A percentile compares a stretch with the other conserved stretches of the same genome.
Evolutionary conservation across 2,888 invertebrate species (phyloP).

Genomic region (Ariolimax columbianus): DNA sequence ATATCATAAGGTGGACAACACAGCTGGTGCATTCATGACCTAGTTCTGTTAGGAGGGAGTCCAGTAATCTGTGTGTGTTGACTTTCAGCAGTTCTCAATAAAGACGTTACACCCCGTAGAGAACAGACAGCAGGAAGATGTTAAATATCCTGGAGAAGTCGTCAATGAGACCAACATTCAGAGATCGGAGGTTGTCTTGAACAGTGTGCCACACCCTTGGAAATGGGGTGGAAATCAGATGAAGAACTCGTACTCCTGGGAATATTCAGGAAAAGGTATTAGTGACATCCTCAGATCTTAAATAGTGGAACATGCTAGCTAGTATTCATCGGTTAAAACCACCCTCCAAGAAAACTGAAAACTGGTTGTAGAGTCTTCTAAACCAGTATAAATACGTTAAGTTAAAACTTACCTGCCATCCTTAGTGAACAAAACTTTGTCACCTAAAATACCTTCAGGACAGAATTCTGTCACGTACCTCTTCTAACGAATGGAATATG

Average conservation of each 20-base stretch:
- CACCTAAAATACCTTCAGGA: no score
- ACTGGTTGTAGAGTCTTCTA: no score
- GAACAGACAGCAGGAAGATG: conserved; percentile 85
- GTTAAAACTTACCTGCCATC: no score
- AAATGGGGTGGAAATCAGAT: conserved; percentile 94
- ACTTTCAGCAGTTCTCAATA: not conserved
- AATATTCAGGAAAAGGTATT: not conserved
- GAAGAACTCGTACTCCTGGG: conserved; percentile 92
- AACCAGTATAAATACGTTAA: no score
- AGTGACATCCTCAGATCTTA: no score
- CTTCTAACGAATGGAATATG: conserved; percentile 87
- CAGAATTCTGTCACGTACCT: conserved; percentile 57
- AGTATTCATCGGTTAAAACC: no score
- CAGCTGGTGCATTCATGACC: no score
- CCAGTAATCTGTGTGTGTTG: not conserved
- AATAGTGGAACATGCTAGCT: no score
- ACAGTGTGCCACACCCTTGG: conserved; percentile 93
- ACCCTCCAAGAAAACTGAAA: no score
- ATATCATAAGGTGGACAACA: no score
- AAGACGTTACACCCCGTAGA: not conserved
- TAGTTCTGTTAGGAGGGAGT: not conserved
- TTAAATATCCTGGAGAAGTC: conserved; percentile 93
- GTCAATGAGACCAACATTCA: conserved; percentile 89
- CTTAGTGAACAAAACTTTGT: no score
- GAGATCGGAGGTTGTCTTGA: conserved; percentile 86